A percentile compares a stretch with the other conserved stretches of the same genome.
Evolutionary conservation across 2,888 invertebrate species (phyloP).

Genomic region (Latheticus oryzae): DNA sequence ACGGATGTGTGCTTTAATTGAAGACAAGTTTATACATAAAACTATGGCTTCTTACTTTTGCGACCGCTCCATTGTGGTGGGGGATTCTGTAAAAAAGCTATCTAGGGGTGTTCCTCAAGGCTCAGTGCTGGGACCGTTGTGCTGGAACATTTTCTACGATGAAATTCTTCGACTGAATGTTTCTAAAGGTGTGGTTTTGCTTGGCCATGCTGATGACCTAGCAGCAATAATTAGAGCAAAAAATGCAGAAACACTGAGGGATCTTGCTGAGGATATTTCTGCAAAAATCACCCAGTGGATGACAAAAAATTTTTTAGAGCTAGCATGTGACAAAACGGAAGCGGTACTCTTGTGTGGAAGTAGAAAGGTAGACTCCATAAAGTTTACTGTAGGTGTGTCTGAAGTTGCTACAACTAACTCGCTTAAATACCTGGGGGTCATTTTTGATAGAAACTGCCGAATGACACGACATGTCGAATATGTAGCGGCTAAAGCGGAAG

Average conservation of each 20-base stretch:
- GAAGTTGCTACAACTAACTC: background rate
- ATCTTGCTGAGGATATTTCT: too few relatives aligned
- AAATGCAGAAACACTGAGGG: too few relatives aligned
- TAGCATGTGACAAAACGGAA: too few relatives aligned
- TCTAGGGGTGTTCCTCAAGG: slow-evolving; percentile 30
- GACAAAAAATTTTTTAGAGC: too few relatives aligned
- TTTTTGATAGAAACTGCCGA: background rate
- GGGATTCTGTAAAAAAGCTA: slow-evolving; percentile 6
- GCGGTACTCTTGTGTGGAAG: background rate
- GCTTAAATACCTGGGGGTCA: slow-evolving; percentile 13
- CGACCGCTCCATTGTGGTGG: slow-evolving; percentile 20
- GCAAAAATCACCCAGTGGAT: too few relatives aligned
- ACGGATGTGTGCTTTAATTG: slow-evolving; percentile 8
- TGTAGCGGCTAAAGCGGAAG: background rate
- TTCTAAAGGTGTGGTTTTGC: background rate
- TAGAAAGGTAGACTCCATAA: background rate
- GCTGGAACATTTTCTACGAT: slow-evolving; percentile 32
- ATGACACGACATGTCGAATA: background rate
- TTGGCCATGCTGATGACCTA: slow-evolving; percentile 40
- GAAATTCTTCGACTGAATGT: slow-evolving; percentile 13
- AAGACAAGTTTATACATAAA: slow-evolving; percentile 15
- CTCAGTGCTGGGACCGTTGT: slow-evolving; percentile 23
- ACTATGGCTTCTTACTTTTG: slow-evolving; percentile 33
- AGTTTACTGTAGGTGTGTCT: background rate
- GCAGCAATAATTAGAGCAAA: slow-evolving; percentile 26